Evolutionary conservation across 2,888 invertebrate species (phyloP).

Genomic region (Thalpophila matura): DNA sequence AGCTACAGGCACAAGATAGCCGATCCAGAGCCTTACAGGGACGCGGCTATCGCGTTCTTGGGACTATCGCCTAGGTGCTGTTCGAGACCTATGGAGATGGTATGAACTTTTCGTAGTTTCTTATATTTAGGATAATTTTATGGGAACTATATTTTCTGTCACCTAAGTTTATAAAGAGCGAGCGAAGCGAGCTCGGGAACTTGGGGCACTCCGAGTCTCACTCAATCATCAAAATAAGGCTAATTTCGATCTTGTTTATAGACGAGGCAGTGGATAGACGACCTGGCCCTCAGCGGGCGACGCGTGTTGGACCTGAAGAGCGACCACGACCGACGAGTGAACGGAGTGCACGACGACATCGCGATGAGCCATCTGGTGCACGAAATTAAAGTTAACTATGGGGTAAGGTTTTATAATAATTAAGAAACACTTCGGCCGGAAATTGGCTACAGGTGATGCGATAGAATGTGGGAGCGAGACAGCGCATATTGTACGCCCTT

Average conservation of each 20-base stretch:
- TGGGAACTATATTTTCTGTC: too few relatives aligned
- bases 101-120: conserved; percentile 8
- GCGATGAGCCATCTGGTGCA: conserved; percentile 84
- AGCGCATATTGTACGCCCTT: too few relatives aligned
- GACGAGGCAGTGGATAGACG: conserved; percentile 84
- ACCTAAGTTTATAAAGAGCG: too few relatives aligned
- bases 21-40: conserved; percentile 81
- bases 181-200: too few relatives aligned
- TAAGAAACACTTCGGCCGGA: background rate
- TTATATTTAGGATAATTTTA: too few relatives aligned
- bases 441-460: background rate
- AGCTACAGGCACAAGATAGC: conserved; percentile 76
- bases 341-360: conserved; percentile 82
- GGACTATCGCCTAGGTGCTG: conserved; percentile 92
- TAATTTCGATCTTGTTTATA: background rate
- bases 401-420: conserved; percentile 72
- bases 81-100: conserved; percentile 75
- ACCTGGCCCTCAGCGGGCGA: conserved; percentile 78
- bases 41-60: conserved; percentile 82
- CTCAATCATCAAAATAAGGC: too few relatives aligned
- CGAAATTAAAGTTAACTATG: conserved; percentile 85
- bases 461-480: background rate
- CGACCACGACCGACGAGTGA: conserved; percentile 76
- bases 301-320: conserved; percentile 78
- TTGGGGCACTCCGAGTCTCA: too few relatives aligned